Evolutionary conservation across 2,113 vertebrate genomes (phyloP).

Genomic region (Tinamus guttatus): DNA sequence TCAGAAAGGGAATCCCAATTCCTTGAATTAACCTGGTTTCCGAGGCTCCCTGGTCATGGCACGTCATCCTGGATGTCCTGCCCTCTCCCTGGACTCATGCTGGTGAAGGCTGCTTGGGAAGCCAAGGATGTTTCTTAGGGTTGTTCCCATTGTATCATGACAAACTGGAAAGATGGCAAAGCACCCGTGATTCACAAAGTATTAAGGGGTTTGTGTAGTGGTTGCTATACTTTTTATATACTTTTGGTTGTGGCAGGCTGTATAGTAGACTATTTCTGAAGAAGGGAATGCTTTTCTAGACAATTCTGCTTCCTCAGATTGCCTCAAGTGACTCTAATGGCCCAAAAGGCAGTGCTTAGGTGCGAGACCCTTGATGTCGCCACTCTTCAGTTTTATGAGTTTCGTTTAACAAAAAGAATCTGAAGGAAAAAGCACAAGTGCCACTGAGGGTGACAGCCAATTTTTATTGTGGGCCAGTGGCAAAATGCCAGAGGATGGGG

Average conservation of each 20-base stretch:
- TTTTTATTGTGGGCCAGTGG: background rate
- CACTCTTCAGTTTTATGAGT: slow-evolving; percentile 5
- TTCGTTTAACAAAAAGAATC: background rate
- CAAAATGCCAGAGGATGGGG: background rate
- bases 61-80: accelerated
- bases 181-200: background rate
- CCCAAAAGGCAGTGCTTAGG: background rate
- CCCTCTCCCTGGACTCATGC: background rate
- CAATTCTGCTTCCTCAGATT: background rate
- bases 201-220: background rate
- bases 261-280: background rate
- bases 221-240: background rate
- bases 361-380: background rate
- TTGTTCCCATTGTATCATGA: background rate
- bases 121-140: background rate
- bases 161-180: background rate
- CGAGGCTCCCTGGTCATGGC: background rate
- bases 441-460: background rate
- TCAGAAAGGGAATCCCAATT: background rate
- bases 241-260: background rate
- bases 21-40: background rate
- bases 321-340: background rate
- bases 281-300: background rate
- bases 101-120: slow-evolving; percentile 12
- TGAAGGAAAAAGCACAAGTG: background rate